These are phyloP conservation scores for Perdita meconis DNA, from an alignment of 2,888 invertebrate genomes.

Conservation along the genomic window DNA sequence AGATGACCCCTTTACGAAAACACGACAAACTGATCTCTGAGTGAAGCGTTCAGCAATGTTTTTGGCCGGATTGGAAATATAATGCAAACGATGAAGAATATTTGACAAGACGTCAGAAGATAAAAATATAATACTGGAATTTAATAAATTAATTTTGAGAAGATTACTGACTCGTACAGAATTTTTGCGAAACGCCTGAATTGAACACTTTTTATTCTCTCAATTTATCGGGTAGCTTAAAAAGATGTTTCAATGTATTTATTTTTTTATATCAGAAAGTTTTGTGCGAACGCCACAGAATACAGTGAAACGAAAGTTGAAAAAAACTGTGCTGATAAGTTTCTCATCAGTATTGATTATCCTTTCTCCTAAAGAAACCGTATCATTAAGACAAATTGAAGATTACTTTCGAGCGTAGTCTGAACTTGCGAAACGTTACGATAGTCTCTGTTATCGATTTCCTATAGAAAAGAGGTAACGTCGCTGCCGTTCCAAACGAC, in stretches of 20 bases:
- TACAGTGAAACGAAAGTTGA: background rate
- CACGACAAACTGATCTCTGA: background rate
- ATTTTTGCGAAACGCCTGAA: conserved; percentile 1
- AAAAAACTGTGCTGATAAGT: conserved; percentile 22
- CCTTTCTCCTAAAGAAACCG: conserved; percentile 6
- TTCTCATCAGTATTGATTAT: conserved; percentile 18
- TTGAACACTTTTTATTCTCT: too few relatives aligned
- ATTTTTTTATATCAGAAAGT: too few relatives aligned
- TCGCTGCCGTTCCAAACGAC: conserved; percentile 1
- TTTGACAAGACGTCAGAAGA: too few relatives aligned
- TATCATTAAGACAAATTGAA: conserved; percentile 30
- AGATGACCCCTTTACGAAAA: background rate
- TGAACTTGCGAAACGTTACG: conserved; percentile 32
- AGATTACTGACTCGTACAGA: background rate
- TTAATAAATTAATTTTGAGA: background rate
- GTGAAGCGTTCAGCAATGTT: too few relatives aligned
- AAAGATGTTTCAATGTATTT: too few relatives aligned
- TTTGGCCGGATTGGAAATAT: too few relatives aligned
- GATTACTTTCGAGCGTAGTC: conserved; percentile 28
- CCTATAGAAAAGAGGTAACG: conserved; percentile 4
- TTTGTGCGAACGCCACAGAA: too few relatives aligned
- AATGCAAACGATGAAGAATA: too few relatives aligned
- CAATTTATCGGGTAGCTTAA: too few relatives aligned
- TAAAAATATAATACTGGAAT: too few relatives aligned
- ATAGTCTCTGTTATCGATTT: conserved; percentile 29